These are phyloP conservation scores for Bursaphelenchus okinawaensis DNA, from an alignment of 2,888 invertebrate species.

Conservation along the genomic window DNA sequence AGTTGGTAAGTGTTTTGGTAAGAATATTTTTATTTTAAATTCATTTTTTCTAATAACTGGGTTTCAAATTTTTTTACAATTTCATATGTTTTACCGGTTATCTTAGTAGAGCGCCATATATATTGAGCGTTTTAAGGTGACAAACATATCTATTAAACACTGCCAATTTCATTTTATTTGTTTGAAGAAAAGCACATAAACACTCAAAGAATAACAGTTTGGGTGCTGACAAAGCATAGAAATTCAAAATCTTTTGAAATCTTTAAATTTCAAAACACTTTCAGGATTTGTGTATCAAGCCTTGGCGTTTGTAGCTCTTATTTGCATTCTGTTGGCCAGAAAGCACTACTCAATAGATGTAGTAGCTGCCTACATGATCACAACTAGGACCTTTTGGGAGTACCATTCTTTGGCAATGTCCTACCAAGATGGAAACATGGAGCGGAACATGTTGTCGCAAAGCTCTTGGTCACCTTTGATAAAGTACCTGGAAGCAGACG, in stretches of 20 bases:
- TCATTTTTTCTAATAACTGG: no score
- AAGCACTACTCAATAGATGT: slow-evolving; percentile 55
- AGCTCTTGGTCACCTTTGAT: slow-evolving; percentile 40
- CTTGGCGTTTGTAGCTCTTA: slow-evolving; percentile 39
- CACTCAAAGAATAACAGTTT: neutral
- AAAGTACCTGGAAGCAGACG: slow-evolving; percentile 41
- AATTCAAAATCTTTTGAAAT: neutral
- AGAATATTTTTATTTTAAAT: neutral
- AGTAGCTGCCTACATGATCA: slow-evolving; percentile 44
- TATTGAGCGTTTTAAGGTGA: no score
- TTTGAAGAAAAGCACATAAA: neutral
- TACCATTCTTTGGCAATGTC: slow-evolving; percentile 44
- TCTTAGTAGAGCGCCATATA: no score
- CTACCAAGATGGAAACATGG: slow-evolving; percentile 42
- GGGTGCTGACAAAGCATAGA: neutral
- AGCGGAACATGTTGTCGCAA: slow-evolving; percentile 38
- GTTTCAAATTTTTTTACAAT: no score
- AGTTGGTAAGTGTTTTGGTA: neutral
- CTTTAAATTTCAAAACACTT: neutral
- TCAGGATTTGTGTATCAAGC: slow-evolving; percentile 38
- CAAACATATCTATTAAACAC: no score
- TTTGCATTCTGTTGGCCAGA: slow-evolving; percentile 47
- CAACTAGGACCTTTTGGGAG: slow-evolving; percentile 49
- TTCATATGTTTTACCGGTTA: no score
- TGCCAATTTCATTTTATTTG: no score